A percentile compares a stretch with the other conserved stretches of the same genome.
These are phyloP conservation scores for Drosophila demipolita DNA, from an alignment of 2,888 invertebrate genomes.

Conservation along the genomic window DNA sequence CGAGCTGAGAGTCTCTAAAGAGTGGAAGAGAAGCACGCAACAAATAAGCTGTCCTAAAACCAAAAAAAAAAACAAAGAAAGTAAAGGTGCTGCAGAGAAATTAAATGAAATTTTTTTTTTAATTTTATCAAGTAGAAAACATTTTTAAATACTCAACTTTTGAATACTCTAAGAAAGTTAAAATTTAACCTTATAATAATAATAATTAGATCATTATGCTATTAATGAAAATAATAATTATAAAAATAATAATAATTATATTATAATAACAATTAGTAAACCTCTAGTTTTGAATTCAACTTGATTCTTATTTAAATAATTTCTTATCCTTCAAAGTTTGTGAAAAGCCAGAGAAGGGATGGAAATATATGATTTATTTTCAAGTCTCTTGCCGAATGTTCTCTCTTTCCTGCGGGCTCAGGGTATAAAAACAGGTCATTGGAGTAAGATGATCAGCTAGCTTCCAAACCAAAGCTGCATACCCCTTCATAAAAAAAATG, in stretches of 20 bases:
- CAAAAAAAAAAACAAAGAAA: slow-evolving; percentile 24
- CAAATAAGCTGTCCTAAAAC: slow-evolving; percentile 64
- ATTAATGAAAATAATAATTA: no score
- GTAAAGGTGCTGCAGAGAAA: slow-evolving; percentile 47
- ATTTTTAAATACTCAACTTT: no score
- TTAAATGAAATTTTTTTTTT: slow-evolving; percentile 55
- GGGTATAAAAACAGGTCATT: slow-evolving; percentile 75
- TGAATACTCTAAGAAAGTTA: neutral
- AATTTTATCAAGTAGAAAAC: neutral
- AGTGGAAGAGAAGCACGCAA: slow-evolving; percentile 9
- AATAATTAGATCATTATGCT: neutral
- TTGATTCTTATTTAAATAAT: neutral
- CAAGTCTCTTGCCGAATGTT: neutral
- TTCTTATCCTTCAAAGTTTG: neutral
- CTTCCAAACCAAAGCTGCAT: slow-evolving; percentile 10
- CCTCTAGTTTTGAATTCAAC: neutral
- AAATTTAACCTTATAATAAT: neutral
- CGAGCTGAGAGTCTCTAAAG: neutral
- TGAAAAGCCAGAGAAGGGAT: neutral
- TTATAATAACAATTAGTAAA: neutral
- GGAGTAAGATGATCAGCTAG: slow-evolving; percentile 72
- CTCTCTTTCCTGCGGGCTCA: neutral
- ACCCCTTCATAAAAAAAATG: slow-evolving; percentile 42
- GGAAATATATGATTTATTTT: neutral
- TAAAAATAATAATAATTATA: neutral